Conservation (phyloP, 2,113 vertebrate genomes). For the Myxocyprinus asiaticus region DNA sequence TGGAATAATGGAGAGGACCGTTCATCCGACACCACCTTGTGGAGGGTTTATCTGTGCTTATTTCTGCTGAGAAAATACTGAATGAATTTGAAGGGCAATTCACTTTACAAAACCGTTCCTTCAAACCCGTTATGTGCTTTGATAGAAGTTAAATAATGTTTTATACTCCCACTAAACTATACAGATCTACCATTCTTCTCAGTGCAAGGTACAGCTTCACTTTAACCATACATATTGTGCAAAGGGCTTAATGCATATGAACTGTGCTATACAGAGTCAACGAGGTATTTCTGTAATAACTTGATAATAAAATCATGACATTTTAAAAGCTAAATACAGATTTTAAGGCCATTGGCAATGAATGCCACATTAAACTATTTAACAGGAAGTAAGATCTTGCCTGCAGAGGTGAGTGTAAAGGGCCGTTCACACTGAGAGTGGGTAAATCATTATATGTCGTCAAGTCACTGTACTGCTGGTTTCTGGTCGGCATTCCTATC, state of each 20-base stretch:
- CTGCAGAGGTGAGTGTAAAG: constrained; percentile 40
- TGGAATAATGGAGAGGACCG: constrained; percentile 72
- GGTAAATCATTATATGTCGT: not conserved
- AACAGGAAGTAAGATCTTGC: constrained; percentile 4
- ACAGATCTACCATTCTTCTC: constrained; percentile 3
- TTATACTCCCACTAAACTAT: not conserved
- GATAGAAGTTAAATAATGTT: not conserved
- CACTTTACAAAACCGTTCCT: no score
- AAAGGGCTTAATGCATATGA: constrained; percentile 27
- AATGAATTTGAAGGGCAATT: no score
- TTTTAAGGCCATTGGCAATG: constrained; percentile 53
- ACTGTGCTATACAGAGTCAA: constrained; percentile 29
- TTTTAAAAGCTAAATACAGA: constrained; percentile 13
- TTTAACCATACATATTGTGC: constrained; percentile 28
- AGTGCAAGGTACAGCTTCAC: not conserved
- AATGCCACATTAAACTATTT: constrained; percentile 37
- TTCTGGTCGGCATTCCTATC: no score
- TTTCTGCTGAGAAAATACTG: not conserved
- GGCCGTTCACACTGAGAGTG: not conserved
- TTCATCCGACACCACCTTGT: constrained; percentile 28
- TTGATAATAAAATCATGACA: not conserved
- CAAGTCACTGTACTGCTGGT: not conserved
- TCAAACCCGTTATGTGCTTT: not conserved
- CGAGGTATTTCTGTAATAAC: constrained; percentile 28
- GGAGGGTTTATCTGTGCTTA: constrained; percentile 29